Evolutionary conservation across 2,888 invertebrate species (phyloP), one percentile per base, ranked within the genome.

Genomic region (Drosophila ustulata): DNA sequence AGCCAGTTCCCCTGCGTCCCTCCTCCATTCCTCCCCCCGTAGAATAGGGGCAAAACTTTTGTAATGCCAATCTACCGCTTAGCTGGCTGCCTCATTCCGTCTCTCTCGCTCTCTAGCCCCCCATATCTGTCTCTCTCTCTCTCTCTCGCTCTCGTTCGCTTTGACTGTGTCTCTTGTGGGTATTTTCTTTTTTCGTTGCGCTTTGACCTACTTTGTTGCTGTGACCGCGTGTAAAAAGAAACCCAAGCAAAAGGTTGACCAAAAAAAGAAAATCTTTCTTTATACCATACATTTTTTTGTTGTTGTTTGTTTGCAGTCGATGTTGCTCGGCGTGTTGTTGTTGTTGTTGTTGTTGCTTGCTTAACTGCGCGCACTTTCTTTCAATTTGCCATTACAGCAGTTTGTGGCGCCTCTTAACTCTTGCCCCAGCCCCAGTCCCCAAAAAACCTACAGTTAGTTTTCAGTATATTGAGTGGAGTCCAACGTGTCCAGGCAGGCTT

Each of bases 21-120:
- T 37, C 13, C n/a, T n/a, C n/a, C n/a, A n/a, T n/a, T n/a, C n/a
- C n/a, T n/a, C n/a, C 57, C 67, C 64, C 18, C 26, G 18, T 8
- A 57, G 30, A 59, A 64, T 63, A 49, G 37, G 34, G 52, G 25
- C 56, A 49, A 49, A 71, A 78, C 66, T 86, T 85, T 84, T 82
- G 69, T 80, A 80, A 76, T 76, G 81, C 86, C 86, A 81, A 83
- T 78, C 83, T 86, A 63, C 67, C 81, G 78, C 78, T 82, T 82
- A 85, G 81, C 72, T 71, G 69, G 53, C 49, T 41, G 46, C 51
- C 56, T 39, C 30, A 39, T 7, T 46, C 45, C 30, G n/a, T 49
- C 61, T 39, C 9, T 18, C 34, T 11, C 3, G 13, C 43, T 11
- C 30, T 49, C 46, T 11, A 39, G 7, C 41, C 11, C 4, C 18